Percentiles rank a stretch among this genome's conserved stretches.
Conservation (phyloP, 2,888 invertebrate species). For the Dolichopus griseipennis region DNA sequence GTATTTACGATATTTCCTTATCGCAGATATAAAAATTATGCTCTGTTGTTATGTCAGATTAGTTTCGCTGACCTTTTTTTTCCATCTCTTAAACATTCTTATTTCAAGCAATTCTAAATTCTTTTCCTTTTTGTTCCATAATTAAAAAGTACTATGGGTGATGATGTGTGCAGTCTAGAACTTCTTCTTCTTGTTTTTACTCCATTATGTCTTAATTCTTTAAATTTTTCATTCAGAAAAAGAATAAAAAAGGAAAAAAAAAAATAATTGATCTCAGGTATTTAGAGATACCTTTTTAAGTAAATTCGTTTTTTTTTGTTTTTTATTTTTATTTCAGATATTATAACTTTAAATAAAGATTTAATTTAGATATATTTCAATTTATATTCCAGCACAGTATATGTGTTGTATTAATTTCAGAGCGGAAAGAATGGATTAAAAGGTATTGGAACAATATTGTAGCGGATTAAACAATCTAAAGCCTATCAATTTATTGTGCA, state of each 20-base stretch:
- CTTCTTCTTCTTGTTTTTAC: not conserved
- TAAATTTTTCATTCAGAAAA: not conserved
- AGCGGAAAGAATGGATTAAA: slow-evolving; percentile 6
- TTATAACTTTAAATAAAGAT: not conserved
- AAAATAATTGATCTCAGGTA: no score
- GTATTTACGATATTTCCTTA: not conserved
- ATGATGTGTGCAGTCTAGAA: not conserved
- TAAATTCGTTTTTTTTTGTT: not conserved
- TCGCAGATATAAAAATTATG: slow-evolving; percentile 1
- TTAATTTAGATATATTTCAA: not conserved
- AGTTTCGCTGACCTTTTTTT: slow-evolving; percentile 11
- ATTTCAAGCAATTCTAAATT: not conserved
- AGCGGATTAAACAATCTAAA: not conserved
- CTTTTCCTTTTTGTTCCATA: not conserved
- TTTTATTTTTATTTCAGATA: not conserved
- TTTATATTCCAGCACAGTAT: not conserved
- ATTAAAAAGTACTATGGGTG: not conserved
- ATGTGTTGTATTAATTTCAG: not conserved
- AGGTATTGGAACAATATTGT: not conserved
- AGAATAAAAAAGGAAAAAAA: not conserved
- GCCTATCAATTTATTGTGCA: no score
- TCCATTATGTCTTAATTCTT: not conserved
- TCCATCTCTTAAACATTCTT: not conserved
- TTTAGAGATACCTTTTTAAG: not conserved
- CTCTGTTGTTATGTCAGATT: slow-evolving; percentile 10